Base-by-base conservation (phyloP, 2,113 vertebrate genomes). In the Salvelinus fontinalis region DNA sequence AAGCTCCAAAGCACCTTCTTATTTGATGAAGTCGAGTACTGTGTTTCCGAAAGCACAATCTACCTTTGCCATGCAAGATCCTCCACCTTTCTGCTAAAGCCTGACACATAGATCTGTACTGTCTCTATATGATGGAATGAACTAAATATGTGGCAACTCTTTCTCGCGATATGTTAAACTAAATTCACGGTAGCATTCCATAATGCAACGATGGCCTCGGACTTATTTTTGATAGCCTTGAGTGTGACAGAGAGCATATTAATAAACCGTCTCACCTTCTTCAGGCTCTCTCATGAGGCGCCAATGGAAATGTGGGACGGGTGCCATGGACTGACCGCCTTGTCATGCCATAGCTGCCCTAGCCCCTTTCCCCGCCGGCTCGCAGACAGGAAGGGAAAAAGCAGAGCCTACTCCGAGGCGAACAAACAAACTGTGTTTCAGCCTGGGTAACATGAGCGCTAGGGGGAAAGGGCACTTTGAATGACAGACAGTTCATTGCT, bases 351-450 rank as follows among this genome's bases (percentile, higher is more conserved):
- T 11, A 39, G 67, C 31, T 27, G 3, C 76, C 80, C 83, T 79
- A 79, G 77, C 77, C 82, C 80, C 79, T 57, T 74, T 79, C 83
- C 81, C 81, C 48, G 85, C 84, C 84, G 79, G 79, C 86, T 82
- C 72, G 86, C 83, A 85, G 84, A 85, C 84, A 88, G 88, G 89
- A 89, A 90, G 80, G 75, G 84, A 86, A 83, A 86, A 85, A 86
- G 70, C 75, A 75, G 75, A 78, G 77, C 83, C 75, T 77, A 74
- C 72, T 27, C 83, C 78, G 75, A 73, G 69, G 70, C 14, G 74
- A 79, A 89, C 84, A 89, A 34, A 16, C 34, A 71, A 87, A 87
- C 24, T 49, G 75, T 67, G 82, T 83, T 87, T 89, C 82, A 87
- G 81, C 57, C 74, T 16, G 31, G 64, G 89, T 83, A 91, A 92